Conservation (phyloP, 1,140 invertebrate genomes). For the Papilio xuthus region DNA sequence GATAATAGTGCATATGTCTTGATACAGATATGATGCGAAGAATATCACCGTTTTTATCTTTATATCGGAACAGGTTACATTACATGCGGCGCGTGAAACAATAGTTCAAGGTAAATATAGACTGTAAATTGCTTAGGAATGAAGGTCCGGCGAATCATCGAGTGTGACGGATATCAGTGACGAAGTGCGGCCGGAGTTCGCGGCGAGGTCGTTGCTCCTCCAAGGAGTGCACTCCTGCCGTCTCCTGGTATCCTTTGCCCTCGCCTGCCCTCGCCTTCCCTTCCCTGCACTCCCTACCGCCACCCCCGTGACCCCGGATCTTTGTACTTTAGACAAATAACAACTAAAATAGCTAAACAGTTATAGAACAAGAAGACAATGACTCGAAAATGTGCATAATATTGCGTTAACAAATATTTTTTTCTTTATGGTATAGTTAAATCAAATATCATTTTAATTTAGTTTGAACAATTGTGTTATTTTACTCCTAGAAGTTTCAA, state of each 20-base stretch:
- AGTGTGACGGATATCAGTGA: conserved; percentile 56
- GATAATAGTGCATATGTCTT: background rate
- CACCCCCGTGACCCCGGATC: conserved; percentile 51
- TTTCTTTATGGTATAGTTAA: too few relatives aligned
- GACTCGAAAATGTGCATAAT: background rate
- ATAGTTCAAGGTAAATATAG: conserved; percentile 38
- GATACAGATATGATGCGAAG: background rate
- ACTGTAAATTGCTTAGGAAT: conserved; percentile 32
- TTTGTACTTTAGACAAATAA: conserved; percentile 41
- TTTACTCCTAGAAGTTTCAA: too few relatives aligned
- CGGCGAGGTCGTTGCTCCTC: conserved; percentile 69
- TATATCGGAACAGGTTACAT: background rate
- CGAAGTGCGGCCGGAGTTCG: conserved; percentile 36
- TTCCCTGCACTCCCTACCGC: conserved; percentile 37
- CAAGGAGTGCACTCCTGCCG: conserved; percentile 67
- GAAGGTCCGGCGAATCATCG: conserved; percentile 46
- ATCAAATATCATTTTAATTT: too few relatives aligned
- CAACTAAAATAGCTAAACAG: background rate
- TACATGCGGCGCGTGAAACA: conserved; percentile 14
- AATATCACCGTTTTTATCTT: conserved; percentile 6
- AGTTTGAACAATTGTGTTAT: too few relatives aligned
- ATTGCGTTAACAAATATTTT: too few relatives aligned
- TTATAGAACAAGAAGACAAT: background rate
- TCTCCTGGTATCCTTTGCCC: conserved; percentile 49
- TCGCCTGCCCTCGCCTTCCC: conserved; percentile 22